Base-by-base conservation (phyloP, 2,797 vertebrate species). In the Sus cebifrons region DNA sequence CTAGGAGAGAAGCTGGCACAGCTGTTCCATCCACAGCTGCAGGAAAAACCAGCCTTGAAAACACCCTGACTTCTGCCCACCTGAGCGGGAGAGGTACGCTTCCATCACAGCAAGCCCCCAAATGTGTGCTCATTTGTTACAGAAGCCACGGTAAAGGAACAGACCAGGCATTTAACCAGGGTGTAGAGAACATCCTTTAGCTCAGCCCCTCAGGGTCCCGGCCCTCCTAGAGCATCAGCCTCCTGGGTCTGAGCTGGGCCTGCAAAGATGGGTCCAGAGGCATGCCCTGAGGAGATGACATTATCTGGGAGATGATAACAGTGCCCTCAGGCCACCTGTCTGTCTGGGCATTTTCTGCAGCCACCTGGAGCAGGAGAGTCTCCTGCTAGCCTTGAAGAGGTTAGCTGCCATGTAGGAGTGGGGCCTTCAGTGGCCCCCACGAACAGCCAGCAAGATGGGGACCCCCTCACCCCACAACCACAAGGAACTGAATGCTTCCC, bases 401-500 rank as follows among this genome's bases (percentile, higher is more conserved):
- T 1, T 16, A 21, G 16, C 13, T 10, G 49, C 2, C 5, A 0
- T 13, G 21, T 49, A 32, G 32, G 23, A 17, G 23, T 23, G 25
- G 7, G 29, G 49, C 15, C 44, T 8, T 7, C 0, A 1, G 27
- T 18, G 36, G 18, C 18, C 29, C 20, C 17, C 25, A 0, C 23
- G 12, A 11, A 40, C 21, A 17, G 15, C 20, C 14, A 25, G 11
- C 16, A 15, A 9, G 36, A 25, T n/a, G 44, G 58, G 14, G 49
- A 32, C 2, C 1, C 44, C 29, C 9, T 1, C 0, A 15, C 32
- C 8, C 13, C 6, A 10, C 21, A 44, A 11, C 15, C 3, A 2
- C 23, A 1, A 36, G 4, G 17, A 20, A 21, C 68, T 11, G 49
- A 58, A 62, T 18, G 21, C n/a, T 27, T 21, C 6, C 52, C 32